Evolutionary conservation across 2,113 vertebrate species (phyloP).

Genomic region (Phylloscopus trochilus): DNA sequence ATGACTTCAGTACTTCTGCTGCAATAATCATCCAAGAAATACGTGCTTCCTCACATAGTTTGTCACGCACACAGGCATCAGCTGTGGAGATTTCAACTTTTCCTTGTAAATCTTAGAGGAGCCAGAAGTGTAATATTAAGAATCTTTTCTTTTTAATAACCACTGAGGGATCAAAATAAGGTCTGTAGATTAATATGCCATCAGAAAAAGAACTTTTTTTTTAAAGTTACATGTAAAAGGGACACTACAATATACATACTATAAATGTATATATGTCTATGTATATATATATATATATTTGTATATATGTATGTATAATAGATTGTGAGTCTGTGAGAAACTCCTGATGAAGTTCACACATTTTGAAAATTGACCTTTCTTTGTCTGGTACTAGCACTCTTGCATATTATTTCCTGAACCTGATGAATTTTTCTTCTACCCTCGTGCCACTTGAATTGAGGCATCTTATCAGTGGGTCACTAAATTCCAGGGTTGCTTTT

Average conservation of each 20-base stretch:
- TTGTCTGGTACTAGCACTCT: not conserved
- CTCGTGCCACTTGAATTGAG: not conserved
- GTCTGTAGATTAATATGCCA: not conserved
- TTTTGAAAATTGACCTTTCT: not conserved
- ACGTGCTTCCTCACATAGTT: not conserved
- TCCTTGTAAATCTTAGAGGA: not conserved
- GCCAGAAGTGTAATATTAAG: not conserved
- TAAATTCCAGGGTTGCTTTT: conserved; percentile 33
- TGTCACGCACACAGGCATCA: not conserved
- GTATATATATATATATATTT: accelerated
- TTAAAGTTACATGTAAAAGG: not conserved
- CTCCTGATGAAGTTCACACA: not conserved
- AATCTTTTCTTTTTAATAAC: not conserved
- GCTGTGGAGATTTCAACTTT: not conserved
- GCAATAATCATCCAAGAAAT: not conserved
- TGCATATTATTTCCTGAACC: not conserved
- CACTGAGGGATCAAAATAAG: not conserved
- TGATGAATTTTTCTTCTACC: not conserved
- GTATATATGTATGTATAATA: not conserved
- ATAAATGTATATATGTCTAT: not conserved
- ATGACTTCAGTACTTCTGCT: not conserved
- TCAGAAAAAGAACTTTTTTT: not conserved
- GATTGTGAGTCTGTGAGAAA: not conserved
- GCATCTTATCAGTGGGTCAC: conserved; percentile 3
- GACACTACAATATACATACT: not conserved